These are phyloP conservation scores for Beaufortia kweichowensis DNA, from an alignment of 2,113 vertebrate genomes.

Conservation along the genomic window DNA sequence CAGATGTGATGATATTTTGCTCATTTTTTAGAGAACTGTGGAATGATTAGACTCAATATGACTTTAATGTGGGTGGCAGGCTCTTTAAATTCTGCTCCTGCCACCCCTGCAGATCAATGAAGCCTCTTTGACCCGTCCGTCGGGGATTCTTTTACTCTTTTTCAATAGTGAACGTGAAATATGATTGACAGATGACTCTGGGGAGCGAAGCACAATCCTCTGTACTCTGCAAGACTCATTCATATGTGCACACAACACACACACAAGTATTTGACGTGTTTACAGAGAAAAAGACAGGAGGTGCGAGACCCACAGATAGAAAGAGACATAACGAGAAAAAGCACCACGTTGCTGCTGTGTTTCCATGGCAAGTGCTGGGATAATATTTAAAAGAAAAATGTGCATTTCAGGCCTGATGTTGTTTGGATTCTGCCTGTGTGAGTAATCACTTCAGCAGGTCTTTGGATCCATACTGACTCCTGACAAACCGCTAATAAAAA, in stretches of 20 bases:
- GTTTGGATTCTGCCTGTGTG: background rate
- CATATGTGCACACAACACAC: conserved; percentile 59
- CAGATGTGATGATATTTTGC: conserved; percentile 21
- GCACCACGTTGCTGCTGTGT: background rate
- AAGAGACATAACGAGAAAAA: background rate
- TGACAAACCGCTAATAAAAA: conserved; percentile 68
- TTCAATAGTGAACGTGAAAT: conserved; percentile 67
- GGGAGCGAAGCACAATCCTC: conserved; percentile 66
- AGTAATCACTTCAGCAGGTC: conserved; percentile 65
- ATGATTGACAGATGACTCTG: conserved; percentile 78
- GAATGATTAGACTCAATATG: conserved; percentile 74
- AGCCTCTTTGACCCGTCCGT: conserved; percentile 71
- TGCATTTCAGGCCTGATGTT: background rate
- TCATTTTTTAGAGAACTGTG: conserved; percentile 58
- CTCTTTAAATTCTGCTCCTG: conserved; percentile 72
- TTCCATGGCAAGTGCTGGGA: background rate
- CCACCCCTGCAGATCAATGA: conserved; percentile 68
- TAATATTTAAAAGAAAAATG: background rate
- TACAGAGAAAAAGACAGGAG: conserved; percentile 34
- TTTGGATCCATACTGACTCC: conserved; percentile 61
- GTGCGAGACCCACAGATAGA: background rate
- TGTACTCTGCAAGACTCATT: conserved; percentile 55
- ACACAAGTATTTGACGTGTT: conserved; percentile 35
- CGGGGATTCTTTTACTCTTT: conserved; percentile 60
- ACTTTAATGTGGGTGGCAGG: conserved; percentile 61